Percentiles rank a stretch among this genome's conserved stretches.
Conservation (phyloP, 2,797 vertebrate genomes). For the Spea hammondii region DNA sequence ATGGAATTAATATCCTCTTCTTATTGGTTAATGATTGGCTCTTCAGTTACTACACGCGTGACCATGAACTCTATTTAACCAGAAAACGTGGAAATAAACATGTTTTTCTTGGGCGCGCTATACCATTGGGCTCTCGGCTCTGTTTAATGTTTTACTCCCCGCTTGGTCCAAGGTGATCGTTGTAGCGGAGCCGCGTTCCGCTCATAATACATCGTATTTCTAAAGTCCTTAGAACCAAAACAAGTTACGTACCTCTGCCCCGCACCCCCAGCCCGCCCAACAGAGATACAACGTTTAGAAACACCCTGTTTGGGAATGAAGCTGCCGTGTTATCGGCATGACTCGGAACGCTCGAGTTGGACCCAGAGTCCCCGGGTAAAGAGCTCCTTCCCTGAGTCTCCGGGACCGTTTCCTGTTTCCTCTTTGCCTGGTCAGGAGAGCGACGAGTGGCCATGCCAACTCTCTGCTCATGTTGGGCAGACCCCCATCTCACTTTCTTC, state of each 20-base stretch:
- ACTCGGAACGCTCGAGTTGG: too few relatives aligned
- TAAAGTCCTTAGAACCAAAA: not conserved
- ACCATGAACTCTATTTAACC: conserved; percentile 35
- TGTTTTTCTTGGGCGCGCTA: conserved; percentile 19
- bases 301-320: too few relatives aligned
- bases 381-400: too few relatives aligned
- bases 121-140: not conserved
- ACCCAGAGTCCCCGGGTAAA: too few relatives aligned
- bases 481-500: too few relatives aligned
- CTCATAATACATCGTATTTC: not conserved
- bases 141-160: conserved; percentile 39
- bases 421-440: too few relatives aligned
- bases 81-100: conserved; percentile 24
- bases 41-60: conserved; percentile 4
- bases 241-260: not conserved
- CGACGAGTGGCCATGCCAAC: too few relatives aligned
- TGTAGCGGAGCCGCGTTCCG: conserved; percentile 1
- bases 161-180: not conserved
- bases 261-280: too few relatives aligned
- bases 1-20: not conserved
- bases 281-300: not conserved
- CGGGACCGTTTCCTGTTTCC: too few relatives aligned
- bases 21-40: conserved; percentile 25
- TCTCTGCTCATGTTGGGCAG: too few relatives aligned
- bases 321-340: too few relatives aligned